Conservation (phyloP, 2,113 vertebrate species). For the Pantherophis guttatus region DNA sequence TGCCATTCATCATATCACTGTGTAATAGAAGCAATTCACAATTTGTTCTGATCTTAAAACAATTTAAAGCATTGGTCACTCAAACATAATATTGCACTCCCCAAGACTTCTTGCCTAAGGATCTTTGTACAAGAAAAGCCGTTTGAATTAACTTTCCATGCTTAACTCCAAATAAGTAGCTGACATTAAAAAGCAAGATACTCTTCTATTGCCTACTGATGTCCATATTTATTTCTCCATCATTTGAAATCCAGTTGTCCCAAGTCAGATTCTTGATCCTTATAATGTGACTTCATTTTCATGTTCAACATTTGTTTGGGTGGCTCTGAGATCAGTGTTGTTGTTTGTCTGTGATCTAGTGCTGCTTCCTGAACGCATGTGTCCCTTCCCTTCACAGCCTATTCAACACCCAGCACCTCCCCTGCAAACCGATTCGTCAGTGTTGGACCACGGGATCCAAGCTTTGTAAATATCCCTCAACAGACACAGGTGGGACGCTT, state of each 20-base stretch:
- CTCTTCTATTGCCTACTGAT: conserved; percentile 20
- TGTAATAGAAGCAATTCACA: conserved; percentile 48
- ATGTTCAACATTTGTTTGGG: conserved; percentile 70
- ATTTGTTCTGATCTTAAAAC: conserved; percentile 37
- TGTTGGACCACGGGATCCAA: conserved; percentile 96
- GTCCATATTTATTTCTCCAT: not conserved
- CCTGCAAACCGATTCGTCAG: conserved; percentile 99
- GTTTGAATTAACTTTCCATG: not conserved
- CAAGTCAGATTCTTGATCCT: conserved; percentile 64
- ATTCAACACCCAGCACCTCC: conserved; percentile 98
- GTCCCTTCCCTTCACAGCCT: conserved; percentile 85
- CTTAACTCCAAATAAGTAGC: not conserved
- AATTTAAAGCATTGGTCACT: not conserved
- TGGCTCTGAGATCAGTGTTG: conserved; percentile 72
- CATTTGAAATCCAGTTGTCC: conserved; percentile 44
- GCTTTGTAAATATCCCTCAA: conserved; percentile 99
- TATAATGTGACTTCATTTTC: conserved; percentile 70
- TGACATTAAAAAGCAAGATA: conserved; percentile 3
- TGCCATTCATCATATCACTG: conserved; percentile 48
- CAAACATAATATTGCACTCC: not conserved
- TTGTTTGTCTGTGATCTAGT: conserved; percentile 77
- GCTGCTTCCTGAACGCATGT: conserved; percentile 83
- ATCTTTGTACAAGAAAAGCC: not conserved
- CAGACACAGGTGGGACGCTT: conserved; percentile 95
- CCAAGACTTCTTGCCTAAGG: not conserved